Evolutionary conservation across 2,113 vertebrate species (phyloP).

Genomic region (Progne subis): DNA sequence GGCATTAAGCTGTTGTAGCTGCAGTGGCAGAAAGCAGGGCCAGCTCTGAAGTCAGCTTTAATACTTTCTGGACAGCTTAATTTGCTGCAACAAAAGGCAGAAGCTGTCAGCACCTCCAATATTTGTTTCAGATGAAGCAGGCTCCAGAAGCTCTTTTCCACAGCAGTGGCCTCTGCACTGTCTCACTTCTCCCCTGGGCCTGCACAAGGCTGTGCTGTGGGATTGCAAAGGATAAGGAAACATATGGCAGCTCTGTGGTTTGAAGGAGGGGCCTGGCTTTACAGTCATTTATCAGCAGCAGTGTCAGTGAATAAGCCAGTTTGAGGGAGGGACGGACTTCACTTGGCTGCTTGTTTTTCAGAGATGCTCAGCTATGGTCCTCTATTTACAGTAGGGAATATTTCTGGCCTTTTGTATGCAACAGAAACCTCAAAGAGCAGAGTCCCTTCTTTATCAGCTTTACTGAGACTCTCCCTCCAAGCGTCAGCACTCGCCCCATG

Average conservation of each 20-base stretch:
- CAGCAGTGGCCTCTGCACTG: neutral
- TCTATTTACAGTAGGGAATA: neutral
- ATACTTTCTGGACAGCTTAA: neutral
- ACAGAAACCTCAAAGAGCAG: neutral
- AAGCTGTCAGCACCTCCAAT: neutral
- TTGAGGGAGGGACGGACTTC: neutral
- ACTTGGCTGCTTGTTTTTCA: neutral
- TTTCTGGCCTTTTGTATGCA: neutral
- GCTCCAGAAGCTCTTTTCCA: neutral
- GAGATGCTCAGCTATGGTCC: neutral
- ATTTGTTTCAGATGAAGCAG: neutral
- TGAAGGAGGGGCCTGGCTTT: neutral
- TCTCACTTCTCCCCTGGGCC: neutral
- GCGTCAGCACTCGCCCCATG: neutral
- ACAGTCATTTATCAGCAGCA: neutral
- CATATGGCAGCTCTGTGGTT: neutral
- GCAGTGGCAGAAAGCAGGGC: neutral
- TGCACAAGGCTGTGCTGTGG: neutral
- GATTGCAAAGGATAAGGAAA: neutral
- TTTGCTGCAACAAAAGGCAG: neutral
- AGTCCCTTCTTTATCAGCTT: neutral
- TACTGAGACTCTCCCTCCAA: neutral
- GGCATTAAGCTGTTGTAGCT: neutral
- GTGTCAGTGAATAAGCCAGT: neutral
- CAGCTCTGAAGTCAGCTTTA: neutral